Evolutionary conservation across 2,113 vertebrate genomes (phyloP).

Genomic region (Melanerpes aurifrons): DNA sequence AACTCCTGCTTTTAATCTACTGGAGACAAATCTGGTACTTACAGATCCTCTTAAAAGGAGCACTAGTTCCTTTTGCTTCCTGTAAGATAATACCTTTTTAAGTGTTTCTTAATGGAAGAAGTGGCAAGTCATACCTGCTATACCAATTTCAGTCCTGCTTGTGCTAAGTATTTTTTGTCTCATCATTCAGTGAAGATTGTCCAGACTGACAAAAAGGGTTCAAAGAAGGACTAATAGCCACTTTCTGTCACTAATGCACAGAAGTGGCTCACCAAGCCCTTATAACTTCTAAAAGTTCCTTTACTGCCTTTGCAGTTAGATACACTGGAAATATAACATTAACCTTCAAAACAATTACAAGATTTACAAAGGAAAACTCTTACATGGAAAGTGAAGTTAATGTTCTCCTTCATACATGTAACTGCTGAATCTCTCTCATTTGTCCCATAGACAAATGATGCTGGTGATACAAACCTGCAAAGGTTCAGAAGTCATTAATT

Average conservation of each 20-base stretch:
- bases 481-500: neutral
- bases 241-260: neutral
- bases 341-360: neutral
- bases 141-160: neutral
- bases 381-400: conserved; percentile 94
- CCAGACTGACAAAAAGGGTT: neutral
- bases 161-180: neutral
- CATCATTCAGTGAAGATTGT: neutral
- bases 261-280: neutral
- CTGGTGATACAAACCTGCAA: conserved; percentile 85
- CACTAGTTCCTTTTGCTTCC: neutral
- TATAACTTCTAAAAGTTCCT: neutral
- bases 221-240: neutral
- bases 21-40: neutral
- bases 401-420: conserved; percentile 82
- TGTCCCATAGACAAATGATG: conserved; percentile 86
- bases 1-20: neutral
- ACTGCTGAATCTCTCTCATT: conserved; percentile 62
- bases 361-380: conserved; percentile 22
- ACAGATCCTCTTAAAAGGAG: neutral
- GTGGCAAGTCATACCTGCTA: neutral
- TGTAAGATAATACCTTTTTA: neutral
- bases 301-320: neutral
- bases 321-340: neutral
- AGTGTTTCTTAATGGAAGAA: neutral